phyloP scores from a whole-genome alignment of 2,113 vertebrate species.

The Poeciliopsis turrubarensis region DNA sequence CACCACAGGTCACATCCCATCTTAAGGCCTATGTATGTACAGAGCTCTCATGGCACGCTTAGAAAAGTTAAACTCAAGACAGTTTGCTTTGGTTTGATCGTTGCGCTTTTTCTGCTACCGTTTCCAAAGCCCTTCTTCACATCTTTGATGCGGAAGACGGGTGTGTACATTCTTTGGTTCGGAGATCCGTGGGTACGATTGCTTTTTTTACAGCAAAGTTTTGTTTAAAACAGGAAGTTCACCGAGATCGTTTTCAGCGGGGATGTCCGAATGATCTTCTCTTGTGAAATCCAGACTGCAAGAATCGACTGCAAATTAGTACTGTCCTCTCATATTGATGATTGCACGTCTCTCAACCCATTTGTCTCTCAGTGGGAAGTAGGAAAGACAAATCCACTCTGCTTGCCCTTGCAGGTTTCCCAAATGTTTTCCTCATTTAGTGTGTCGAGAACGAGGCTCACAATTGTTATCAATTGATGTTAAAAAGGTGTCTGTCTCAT shows the following conservation, averaged over 20 bases:
- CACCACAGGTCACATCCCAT: constrained; percentile 46
- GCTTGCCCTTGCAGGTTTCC: constrained; percentile 16
- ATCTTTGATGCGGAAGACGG: constrained; percentile 39
- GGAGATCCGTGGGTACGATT: constrained; percentile 27
- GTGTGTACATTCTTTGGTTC: constrained; percentile 67
- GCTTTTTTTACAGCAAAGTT: constrained; percentile 24
- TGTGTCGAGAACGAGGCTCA: constrained; percentile 48
- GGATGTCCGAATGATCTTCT: background rate
- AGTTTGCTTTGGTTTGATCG: constrained; percentile 63
- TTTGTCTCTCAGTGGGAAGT: constrained; percentile 17
- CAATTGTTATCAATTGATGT: constrained; percentile 2
- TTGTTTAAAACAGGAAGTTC: background rate
- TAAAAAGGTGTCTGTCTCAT: constrained; percentile 17
- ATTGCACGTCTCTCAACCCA: constrained; percentile 38
- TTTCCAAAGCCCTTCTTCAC: constrained; percentile 31
- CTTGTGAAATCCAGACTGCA: constrained; percentile 4
- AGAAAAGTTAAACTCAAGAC: constrained; percentile 31
- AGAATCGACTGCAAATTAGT: constrained; percentile 29
- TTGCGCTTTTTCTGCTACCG: constrained; percentile 19
- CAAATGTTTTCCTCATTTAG: constrained; percentile 29
- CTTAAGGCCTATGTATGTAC: constrained; percentile 51
- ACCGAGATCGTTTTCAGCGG: background rate
- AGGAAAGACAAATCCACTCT: constrained; percentile 24
- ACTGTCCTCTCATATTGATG: constrained; percentile 28
- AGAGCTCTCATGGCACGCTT: constrained; percentile 47